phyloP scores from a whole-genome alignment of 2,113 vertebrate genomes.

The Oncorhynchus kisutch region DNA sequence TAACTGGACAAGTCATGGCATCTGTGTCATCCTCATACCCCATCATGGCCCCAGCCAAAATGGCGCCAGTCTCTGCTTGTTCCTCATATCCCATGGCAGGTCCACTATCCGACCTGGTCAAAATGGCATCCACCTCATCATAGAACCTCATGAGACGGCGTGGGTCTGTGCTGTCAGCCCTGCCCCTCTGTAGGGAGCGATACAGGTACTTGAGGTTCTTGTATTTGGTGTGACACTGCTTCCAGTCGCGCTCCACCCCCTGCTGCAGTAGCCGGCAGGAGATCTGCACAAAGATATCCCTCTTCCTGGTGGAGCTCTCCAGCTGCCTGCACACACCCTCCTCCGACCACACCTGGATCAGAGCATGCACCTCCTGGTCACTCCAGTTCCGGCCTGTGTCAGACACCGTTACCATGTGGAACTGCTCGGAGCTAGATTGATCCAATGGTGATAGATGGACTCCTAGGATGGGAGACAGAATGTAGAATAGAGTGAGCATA shows the following conservation, averaged over 20 bases:
- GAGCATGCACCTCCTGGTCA: conserved; percentile 82
- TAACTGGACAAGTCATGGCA: conserved; percentile 1
- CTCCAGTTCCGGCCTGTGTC: conserved; percentile 84
- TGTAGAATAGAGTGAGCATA: not conserved
- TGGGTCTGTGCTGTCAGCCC: conserved; percentile 68
- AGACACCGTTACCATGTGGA: conserved; percentile 77
- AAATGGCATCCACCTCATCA: conserved; percentile 81
- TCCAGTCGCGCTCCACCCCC: conserved; percentile 87
- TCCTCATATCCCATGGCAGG: conserved; percentile 24
- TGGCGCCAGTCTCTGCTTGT: not conserved
- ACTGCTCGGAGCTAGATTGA: conserved; percentile 60
- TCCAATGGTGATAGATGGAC: conserved; percentile 25
- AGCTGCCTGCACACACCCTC: conserved; percentile 81
- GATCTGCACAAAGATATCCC: conserved; percentile 87
- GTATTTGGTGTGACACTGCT: conserved; percentile 86
- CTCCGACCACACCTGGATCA: conserved; percentile 83
- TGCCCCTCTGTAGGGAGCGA: conserved; percentile 81
- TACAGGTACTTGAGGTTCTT: conserved; percentile 91
- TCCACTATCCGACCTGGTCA: conserved; percentile 59
- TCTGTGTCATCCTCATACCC: conserved; percentile 21
- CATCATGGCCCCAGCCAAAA: conserved; percentile 12
- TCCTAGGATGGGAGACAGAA: not conserved
- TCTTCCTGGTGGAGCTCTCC: conserved; percentile 85
- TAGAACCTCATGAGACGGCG: conserved; percentile 84
- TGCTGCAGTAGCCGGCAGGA: conserved; percentile 78